These are phyloP conservation scores for Mythimna pallens DNA, from an alignment of 2,888 invertebrate species.

Conservation along the genomic window DNA sequence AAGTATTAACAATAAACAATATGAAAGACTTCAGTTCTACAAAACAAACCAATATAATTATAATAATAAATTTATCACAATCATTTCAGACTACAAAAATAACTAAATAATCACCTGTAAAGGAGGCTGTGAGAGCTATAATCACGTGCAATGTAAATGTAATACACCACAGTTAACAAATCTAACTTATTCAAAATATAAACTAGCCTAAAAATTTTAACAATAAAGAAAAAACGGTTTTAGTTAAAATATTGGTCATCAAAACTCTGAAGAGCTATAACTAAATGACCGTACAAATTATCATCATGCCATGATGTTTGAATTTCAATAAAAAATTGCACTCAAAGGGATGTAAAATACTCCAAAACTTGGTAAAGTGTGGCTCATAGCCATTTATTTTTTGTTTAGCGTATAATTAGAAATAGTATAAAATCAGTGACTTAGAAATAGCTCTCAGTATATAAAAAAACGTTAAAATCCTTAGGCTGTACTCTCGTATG, in stretches of 20 bases:
- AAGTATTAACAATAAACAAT: conserved; percentile 87
- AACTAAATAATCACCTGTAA: conserved; percentile 81
- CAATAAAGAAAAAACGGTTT: conserved; percentile 87
- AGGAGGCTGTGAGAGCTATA: conserved; percentile 88
- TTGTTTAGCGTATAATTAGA: conserved; percentile 79
- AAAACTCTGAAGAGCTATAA: conserved; percentile 90
- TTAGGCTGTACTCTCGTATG: conserved; percentile 90
- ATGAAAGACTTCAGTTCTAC: conserved; percentile 75
- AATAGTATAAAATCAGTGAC: conserved; percentile 89
- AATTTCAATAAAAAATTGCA: conserved; percentile 84
- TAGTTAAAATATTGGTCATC: conserved; percentile 88
- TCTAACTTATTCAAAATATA: conserved; percentile 90
- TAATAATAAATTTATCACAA: conserved; percentile 87
- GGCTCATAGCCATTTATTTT: conserved; percentile 85
- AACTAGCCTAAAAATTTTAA: conserved; percentile 91
- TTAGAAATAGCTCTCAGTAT: conserved; percentile 91
- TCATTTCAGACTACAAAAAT: conserved; percentile 87
- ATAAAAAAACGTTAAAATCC: conserved; percentile 90
- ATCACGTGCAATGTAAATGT: conserved; percentile 88
- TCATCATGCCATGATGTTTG: conserved; percentile 89
- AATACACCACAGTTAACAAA: conserved; percentile 90
- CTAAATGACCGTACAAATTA: conserved; percentile 87
- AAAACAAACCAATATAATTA: conserved; percentile 83
- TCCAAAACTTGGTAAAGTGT: conserved; percentile 86
- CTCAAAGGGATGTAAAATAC: conserved; percentile 89